A percentile compares a stretch with the other conserved stretches of the same genome.
phyloP scores from a whole-genome alignment of 1,140 invertebrate genomes.

The Calliphora vicina region DNA sequence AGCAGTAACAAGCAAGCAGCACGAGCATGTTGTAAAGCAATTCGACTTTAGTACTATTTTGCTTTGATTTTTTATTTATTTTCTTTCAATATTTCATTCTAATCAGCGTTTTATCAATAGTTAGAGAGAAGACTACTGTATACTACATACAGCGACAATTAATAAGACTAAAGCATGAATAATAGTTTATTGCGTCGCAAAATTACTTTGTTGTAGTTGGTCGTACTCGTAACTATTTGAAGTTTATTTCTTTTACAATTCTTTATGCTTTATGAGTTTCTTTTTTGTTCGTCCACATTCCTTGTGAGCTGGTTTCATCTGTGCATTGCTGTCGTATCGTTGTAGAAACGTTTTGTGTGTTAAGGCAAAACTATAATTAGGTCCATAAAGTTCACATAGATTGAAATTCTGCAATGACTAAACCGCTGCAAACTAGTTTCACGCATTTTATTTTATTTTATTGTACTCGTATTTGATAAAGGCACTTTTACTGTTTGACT shows the following conservation, averaged over 20 bases:
- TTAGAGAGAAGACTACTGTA: neutral
- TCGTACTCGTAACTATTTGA: neutral
- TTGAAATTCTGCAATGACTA: neutral
- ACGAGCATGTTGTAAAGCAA: neutral
- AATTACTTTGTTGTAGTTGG: neutral
- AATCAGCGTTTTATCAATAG: neutral
- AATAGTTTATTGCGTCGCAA: neutral
- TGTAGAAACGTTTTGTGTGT: constrained; percentile 13
- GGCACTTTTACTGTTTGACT: neutral
- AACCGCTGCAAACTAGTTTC: neutral
- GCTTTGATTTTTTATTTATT: neutral
- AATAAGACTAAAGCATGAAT: neutral
- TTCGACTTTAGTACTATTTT: neutral
- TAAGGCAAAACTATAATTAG: constrained; percentile 35
- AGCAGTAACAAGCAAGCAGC: no score
- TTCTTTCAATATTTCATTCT: neutral
- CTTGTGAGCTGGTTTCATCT: neutral
- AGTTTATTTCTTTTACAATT: neutral
- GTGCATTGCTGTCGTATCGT: neutral
- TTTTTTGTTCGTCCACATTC: neutral
- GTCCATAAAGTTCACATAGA: constrained; percentile 33
- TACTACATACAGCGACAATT: no score
- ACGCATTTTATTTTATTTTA: neutral
- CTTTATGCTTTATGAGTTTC: neutral
- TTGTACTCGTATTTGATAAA: neutral